Percentiles rank a stretch among this genome's conserved stretches.
Evolutionary conservation across 2,888 invertebrate genomes (phyloP).

Genomic region (Monoplex corrugatus): DNA sequence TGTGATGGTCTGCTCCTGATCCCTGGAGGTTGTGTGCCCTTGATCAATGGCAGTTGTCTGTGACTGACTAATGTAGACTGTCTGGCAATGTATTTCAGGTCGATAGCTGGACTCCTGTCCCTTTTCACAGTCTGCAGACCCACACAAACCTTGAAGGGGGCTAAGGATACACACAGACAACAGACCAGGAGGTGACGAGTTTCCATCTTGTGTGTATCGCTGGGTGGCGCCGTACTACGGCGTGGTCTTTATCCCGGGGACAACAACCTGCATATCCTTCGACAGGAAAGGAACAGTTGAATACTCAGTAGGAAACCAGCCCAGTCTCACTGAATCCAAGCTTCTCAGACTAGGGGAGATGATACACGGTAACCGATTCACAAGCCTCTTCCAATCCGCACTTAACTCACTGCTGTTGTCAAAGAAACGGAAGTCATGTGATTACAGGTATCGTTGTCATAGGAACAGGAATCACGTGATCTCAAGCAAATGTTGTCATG

Average conservation of each 20-base stretch:
- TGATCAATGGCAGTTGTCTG: too few relatives aligned
- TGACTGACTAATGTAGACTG: not conserved
- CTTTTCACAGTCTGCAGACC: too few relatives aligned
- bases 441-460: not conserved
- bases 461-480: too few relatives aligned
- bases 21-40: not conserved
- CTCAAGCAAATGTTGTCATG: not conserved
- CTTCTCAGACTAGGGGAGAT: not conserved
- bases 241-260: not conserved
- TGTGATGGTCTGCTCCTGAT: too few relatives aligned
- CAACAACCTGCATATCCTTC: not conserved
- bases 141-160: not conserved
- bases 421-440: not conserved
- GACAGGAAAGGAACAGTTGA: not conserved
- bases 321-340: not conserved
- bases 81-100: not conserved
- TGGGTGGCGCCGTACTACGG: not conserved
- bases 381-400: too few relatives aligned
- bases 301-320: not conserved
- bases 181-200: not conserved
- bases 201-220: not conserved
- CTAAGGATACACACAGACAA: not conserved
- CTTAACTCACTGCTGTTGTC: not conserved
- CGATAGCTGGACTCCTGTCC: not conserved
- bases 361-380: not conserved